Evolutionary conservation across 2,797 vertebrate species (phyloP), one percentile per base, ranked within the genome.

Genomic region (Margarornis squamiger): DNA sequence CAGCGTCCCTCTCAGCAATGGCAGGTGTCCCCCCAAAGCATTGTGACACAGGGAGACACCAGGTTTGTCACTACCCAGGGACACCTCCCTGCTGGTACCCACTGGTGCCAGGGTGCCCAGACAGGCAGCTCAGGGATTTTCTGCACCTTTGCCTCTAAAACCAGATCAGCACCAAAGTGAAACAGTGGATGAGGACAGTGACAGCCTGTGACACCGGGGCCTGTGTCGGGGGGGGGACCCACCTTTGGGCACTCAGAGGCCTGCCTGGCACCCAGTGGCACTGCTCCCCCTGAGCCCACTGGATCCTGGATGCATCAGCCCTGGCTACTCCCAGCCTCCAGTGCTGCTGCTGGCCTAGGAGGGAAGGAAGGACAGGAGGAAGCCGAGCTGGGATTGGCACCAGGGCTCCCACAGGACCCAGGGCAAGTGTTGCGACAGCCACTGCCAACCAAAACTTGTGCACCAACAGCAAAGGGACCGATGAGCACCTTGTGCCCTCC

Each of bases 201-300:
- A 34, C 36, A 68, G 63, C 34, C 38, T 4, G 3, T 0, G 0
- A 34, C 0, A 1, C 10, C 34, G 3, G 23, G 0, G 0, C 16
- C 38, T 1, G 1, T 20, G 16, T 29, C 5, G 1, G 29, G 2
- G 27, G 3, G 16, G n/a, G 13, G 17, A 10, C 11, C 38, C 8
- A 1, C 7, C 2, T 15, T 63, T 0, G 2, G 32, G 11, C 4
- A 30, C 52, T 54, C 61, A 19, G 32, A 62, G 52, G 48, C 51
- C 14, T 22, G 57, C n/a, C 67, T 38, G 45, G 91, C 76, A 58
- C 52, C 66, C 66, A 38, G 4, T 65, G 81, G 77, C 48, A 75
- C 58, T 68, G 71, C 46, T 82, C 5, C 14, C 32, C 46, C 41
- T 36, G 36, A 65, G 11, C 12, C 30, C 41, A 12, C 10, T 30